Conservation (phyloP, 2,113 vertebrate genomes). For the Strix uralensis region DNA sequence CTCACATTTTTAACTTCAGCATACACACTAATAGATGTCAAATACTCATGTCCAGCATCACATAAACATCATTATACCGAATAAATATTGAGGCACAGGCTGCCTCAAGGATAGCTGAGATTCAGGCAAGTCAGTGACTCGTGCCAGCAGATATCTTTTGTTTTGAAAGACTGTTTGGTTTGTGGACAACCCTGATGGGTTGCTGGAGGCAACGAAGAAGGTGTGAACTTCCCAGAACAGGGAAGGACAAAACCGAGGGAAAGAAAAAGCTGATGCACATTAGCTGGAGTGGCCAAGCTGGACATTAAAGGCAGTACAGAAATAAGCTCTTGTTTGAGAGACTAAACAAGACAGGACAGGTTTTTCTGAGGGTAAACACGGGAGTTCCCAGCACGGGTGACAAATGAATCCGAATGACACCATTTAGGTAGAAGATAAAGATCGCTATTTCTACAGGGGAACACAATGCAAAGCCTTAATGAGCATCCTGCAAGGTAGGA, state of each 20-base stretch:
- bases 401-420: background rate
- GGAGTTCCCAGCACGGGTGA: background rate
- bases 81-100: background rate
- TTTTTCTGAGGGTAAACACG: background rate
- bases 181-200: background rate
- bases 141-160: background rate
- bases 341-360: background rate
- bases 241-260: background rate
- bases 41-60: background rate
- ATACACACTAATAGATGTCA: background rate
- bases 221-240: background rate
- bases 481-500: background rate
- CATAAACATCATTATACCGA: background rate
- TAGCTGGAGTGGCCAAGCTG: background rate
- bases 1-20: background rate
- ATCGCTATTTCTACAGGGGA: background rate
- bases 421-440: background rate
- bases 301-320: background rate
- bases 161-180: background rate
- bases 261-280: background rate
- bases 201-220: background rate
- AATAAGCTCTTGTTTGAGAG: background rate
- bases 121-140: background rate
- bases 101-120: background rate
- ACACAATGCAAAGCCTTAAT: background rate